A percentile compares a stretch with the other conserved stretches of the same genome.
Conservation (phyloP, 2,888 invertebrate genomes). For the Podotricha telesiphe region DNA sequence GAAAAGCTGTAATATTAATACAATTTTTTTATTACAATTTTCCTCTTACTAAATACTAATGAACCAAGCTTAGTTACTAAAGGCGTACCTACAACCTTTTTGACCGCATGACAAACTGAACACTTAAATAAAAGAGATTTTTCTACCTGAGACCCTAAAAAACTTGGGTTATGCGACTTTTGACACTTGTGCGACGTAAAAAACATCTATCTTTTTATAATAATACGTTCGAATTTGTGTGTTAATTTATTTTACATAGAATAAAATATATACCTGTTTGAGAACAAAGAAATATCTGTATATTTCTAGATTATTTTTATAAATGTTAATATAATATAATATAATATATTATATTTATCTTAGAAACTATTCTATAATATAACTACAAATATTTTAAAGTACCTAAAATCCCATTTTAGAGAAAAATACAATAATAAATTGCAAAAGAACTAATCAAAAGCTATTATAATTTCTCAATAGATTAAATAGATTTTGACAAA, state of each 20-base stretch:
- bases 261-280: slow-evolving; percentile 3
- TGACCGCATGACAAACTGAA: slow-evolving; percentile 25
- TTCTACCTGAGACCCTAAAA: slow-evolving; percentile 33
- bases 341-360: too few relatives aligned
- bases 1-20: neutral
- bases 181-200: slow-evolving; percentile 34
- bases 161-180: slow-evolving; percentile 38
- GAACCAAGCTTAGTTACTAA: neutral
- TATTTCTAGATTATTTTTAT: neutral
- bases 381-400: too few relatives aligned
- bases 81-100: slow-evolving; percentile 17
- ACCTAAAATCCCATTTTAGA: too few relatives aligned
- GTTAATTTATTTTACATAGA: neutral
- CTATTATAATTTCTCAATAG: too few relatives aligned
- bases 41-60: slow-evolving; percentile 1
- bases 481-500: too few relatives aligned
- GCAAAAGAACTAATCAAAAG: too few relatives aligned
- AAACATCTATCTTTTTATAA: neutral
- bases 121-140: slow-evolving; percentile 20
- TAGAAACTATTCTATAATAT: too few relatives aligned
- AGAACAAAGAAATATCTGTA: neutral
- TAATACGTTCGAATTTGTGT: neutral
- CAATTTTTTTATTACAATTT: neutral
- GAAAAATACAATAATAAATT: neutral
- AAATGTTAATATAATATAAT: too few relatives aligned